Evolutionary conservation across 92 coral and sea anemone species (phyloP).

Genomic region (Phenganax subtilis): DNA sequence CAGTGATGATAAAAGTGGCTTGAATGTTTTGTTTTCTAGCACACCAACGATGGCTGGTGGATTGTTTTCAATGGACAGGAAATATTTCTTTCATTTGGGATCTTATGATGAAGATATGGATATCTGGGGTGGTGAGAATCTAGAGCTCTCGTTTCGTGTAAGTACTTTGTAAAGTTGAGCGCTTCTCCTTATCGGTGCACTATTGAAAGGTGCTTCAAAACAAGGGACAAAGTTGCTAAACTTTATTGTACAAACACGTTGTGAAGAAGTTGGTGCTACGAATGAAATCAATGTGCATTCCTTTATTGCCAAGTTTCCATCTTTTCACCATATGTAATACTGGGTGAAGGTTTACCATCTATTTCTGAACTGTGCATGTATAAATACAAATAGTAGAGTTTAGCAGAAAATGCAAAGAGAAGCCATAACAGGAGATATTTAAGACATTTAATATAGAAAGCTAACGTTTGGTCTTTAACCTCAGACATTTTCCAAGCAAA

Average conservation of each 20-base stretch:
- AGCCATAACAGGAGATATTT: too few species aligned
- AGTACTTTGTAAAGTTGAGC: slow-evolving; percentile 22
- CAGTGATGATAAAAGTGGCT: neutral
- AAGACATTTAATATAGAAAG: too few species aligned
- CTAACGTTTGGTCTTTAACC: too few species aligned
- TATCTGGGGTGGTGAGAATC: slow-evolving; percentile 98
- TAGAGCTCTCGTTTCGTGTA: slow-evolving; percentile 98
- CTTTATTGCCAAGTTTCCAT: too few species aligned
- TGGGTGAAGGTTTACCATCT: neutral
- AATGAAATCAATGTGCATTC: too few species aligned
- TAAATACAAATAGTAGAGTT: too few species aligned
- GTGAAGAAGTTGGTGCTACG: too few species aligned
- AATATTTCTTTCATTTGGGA: slow-evolving; percentile 87
- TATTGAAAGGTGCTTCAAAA: too few species aligned
- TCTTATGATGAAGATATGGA: slow-evolving; percentile 99
- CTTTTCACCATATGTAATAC: neutral
- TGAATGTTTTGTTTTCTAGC: slow-evolving; percentile 33
- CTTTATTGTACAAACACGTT: neutral
- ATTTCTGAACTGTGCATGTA: too few species aligned
- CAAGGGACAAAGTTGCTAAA: too few species aligned
- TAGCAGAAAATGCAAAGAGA: too few species aligned
- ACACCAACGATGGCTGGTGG: slow-evolving; percentile 99
- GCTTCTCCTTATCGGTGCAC: neutral
- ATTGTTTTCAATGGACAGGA: slow-evolving; percentile 73
- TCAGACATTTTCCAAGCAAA: too few species aligned